Evolutionary conservation across 2,888 invertebrate species (phyloP).

Genomic region (Chromoteleia sp.): DNA sequence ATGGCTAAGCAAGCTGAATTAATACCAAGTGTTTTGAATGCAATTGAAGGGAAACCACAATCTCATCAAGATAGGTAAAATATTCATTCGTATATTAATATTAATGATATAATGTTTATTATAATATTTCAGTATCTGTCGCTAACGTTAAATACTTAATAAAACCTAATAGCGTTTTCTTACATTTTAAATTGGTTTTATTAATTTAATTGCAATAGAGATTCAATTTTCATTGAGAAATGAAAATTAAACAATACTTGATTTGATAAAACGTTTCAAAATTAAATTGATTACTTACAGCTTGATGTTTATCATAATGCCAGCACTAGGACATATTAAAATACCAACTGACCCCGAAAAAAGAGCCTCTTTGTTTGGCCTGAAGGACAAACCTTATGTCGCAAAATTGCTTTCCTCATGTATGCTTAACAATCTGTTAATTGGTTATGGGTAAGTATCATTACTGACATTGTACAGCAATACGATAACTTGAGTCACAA

Average conservation of each 20-base stretch:
- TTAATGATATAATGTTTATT: too few species aligned
- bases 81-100: too few species aligned
- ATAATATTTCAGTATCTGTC: too few species aligned
- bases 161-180: too few species aligned
- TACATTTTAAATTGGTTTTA: too few species aligned
- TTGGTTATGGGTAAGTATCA: constrained; percentile 95
- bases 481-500: too few species aligned
- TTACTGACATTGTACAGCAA: too few species aligned
- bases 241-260: too few species aligned
- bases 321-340: constrained; percentile 90
- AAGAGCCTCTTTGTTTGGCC: constrained; percentile 88
- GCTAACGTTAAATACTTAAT: too few species aligned
- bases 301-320: constrained; percentile 92
- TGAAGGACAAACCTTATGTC: constrained; percentile 90
- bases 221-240: too few species aligned
- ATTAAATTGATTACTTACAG: constrained; percentile 86
- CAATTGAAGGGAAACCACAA: constrained; percentile 92
- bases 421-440: constrained; percentile 92
- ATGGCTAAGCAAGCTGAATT: constrained; percentile 90
- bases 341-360: constrained; percentile 88
- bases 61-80: constrained; percentile 93
- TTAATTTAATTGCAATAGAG: too few species aligned
- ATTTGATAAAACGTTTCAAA: too few species aligned
- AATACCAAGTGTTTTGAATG: constrained; percentile 90
- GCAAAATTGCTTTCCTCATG: constrained; percentile 90